Conservation (phyloP, 2,797 vertebrate genomes). For the Erethizon dorsatum region DNA sequence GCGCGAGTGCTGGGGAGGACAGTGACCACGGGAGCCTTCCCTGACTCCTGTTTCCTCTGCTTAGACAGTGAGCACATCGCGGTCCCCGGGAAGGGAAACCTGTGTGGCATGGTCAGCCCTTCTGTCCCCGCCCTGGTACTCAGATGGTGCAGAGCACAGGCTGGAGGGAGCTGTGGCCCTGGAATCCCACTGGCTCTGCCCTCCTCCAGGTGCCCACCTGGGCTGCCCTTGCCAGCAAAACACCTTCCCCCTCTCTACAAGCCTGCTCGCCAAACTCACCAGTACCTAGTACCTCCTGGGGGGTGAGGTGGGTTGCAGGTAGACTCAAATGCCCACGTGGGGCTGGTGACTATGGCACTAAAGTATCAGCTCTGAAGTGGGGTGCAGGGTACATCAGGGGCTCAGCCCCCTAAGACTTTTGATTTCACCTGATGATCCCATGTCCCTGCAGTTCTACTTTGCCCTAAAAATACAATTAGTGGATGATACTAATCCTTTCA, state of each 20-base stretch:
- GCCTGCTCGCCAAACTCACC: not conserved
- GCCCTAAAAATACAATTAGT: not conserved
- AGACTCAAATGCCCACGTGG: too few relatives aligned
- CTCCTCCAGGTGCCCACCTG: not conserved
- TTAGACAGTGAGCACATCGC: accelerated
- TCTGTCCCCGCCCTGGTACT: not conserved
- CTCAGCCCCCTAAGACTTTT: not conserved
- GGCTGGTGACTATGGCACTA: too few relatives aligned
- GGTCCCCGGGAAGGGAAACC: not conserved
- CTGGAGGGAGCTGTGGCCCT: not conserved
- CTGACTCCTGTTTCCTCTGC: not conserved
- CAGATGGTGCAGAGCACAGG: too few relatives aligned
- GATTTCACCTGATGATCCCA: too few relatives aligned
- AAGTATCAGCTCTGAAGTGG: not conserved
- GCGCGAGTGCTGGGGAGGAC: not conserved
- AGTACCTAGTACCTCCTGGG: not conserved
- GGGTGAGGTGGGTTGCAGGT: too few relatives aligned
- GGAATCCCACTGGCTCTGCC: not conserved
- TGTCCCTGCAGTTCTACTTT: not conserved
- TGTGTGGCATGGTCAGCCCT: too few relatives aligned
- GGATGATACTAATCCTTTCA: too few relatives aligned
- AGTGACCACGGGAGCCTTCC: accelerated
- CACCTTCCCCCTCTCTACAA: not conserved
- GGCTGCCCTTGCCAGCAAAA: not conserved
- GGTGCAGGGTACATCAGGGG: not conserved